Conservation (phyloP, 2,113 vertebrate species). For the Otocyon megalotis region DNA sequence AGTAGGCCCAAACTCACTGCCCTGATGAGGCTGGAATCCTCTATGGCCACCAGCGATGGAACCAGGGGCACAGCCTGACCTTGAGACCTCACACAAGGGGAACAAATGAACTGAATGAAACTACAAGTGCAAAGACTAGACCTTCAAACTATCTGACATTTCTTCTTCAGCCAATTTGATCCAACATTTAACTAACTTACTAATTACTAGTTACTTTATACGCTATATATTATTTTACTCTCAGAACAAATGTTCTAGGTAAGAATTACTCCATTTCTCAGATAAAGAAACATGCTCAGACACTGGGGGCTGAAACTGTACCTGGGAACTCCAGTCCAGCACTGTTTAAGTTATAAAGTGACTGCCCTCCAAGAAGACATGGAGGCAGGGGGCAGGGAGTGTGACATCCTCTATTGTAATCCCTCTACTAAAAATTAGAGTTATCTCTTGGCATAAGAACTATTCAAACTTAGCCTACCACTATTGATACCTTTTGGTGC, state of each 20-base stretch:
- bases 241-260: not conserved
- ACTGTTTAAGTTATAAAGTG: not conserved
- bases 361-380: no score
- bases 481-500: not conserved
- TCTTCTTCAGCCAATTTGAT: not conserved
- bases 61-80: not conserved
- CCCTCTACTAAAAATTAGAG: not conserved
- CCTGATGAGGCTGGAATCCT: not conserved
- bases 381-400: fast-evolving
- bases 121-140: not conserved
- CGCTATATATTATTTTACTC: not conserved
- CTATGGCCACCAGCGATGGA: not conserved
- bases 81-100: not conserved
- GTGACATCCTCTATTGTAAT: not conserved
- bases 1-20: not conserved
- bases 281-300: not conserved
- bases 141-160: not conserved
- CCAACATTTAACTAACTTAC: not conserved
- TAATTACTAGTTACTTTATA: not conserved
- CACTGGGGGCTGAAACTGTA: not conserved
- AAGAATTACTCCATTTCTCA: not conserved
- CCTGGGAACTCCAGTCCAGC: not conserved
- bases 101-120: not conserved
- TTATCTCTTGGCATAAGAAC: fast-evolving
- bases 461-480: not conserved